Evolutionary conservation across 2,113 vertebrate species (phyloP), one percentile per base, ranked within the genome.

Genomic region (Phylloscopus trochiloides): DNA sequence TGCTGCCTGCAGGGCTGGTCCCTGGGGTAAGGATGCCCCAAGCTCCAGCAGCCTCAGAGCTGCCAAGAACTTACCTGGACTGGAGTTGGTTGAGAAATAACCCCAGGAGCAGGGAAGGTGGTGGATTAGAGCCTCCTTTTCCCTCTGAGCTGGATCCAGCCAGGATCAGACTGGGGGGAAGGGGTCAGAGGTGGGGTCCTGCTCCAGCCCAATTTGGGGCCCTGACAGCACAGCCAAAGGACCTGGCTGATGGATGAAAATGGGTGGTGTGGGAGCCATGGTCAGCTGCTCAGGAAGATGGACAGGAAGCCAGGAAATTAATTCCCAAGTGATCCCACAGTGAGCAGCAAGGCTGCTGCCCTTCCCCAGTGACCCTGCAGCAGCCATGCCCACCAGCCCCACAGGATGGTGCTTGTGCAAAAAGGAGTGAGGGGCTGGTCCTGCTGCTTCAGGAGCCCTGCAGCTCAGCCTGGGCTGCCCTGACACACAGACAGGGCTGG

Each of bases 201-300:
- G 70, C 71, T 72, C 57, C 55, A 52, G 68, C 31, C 22, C 45
- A 32, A 22, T 4, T 6, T 1, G 6, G 38, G 24, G 5, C 9
- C 16, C 20, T 32, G 43, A 22, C 38, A 57, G 71, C 61, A 38
- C 48, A 50, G 3, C 32, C 15, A 1, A 20, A 63, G 50, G 58
- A 7, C 4, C 5, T 16, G 34, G 19, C 68, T 67, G 88, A 21
- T 7, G 34, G 47, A 28, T 2, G 6, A 1, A 3, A 17, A 14
- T 1, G 2, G 47, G 32, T 3, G 1, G 3, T 2, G 17, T 32
- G 42, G 51, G 31, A 40, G 55, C 54, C 8, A 0, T 2, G 32
- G 72, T 1, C 3, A 1, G 24, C 34, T 20, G 72, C 11, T 1
- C 3, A 2, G 48, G 14, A 24, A 4, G 14, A 14, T 0, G 4